Percentiles rank a stretch among this genome's conserved stretches.
These are phyloP conservation scores for Argya squamiceps DNA, from an alignment of 2,797 vertebrate species.

Conservation along the genomic window DNA sequence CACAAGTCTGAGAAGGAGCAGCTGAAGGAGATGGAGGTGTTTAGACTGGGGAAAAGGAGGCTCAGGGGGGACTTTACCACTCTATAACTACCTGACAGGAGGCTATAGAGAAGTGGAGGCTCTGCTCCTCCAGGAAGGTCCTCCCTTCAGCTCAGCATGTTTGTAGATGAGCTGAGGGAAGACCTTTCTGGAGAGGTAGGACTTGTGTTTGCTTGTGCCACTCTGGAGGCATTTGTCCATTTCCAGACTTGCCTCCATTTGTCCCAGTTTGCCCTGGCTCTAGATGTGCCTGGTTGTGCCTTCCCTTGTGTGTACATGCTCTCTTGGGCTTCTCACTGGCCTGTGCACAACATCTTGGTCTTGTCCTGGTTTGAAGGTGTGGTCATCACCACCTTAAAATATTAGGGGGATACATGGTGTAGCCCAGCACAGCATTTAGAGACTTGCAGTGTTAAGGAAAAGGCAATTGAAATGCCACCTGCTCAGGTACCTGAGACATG, in stretches of 20 bases:
- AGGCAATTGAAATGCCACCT: not conserved
- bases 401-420: not conserved
- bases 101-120: not conserved
- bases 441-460: not conserved
- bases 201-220: not conserved
- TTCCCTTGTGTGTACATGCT: not conserved
- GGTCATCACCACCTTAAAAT: not conserved
- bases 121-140: not conserved
- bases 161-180: not conserved
- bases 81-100: not conserved
- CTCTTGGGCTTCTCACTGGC: not conserved
- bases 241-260: not conserved
- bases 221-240: not conserved
- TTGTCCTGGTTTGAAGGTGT: not conserved
- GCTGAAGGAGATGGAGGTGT: not conserved
- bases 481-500: accelerated
- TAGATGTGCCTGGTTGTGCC: not conserved
- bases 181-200: not conserved
- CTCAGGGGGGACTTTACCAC: not conserved
- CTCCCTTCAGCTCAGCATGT: not conserved
- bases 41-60: not conserved
- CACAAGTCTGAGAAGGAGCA: not conserved
- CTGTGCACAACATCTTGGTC: not conserved
- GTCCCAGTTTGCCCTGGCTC: not conserved
- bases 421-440: not conserved